These are phyloP conservation scores for Peucedramus taeniatus DNA, from an alignment of 2,113 vertebrate species.

Conservation along the genomic window DNA sequence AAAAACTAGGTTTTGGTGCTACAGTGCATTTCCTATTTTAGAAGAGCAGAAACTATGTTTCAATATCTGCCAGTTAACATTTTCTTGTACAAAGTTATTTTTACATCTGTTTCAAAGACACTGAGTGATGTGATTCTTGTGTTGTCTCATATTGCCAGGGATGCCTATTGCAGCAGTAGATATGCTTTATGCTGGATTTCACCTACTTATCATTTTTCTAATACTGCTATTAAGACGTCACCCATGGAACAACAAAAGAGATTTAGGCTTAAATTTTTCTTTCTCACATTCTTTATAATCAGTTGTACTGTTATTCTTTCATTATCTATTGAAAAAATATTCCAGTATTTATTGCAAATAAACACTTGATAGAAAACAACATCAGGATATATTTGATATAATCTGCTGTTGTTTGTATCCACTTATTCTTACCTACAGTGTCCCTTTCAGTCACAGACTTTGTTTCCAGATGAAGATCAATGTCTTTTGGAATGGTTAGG, in stretches of 20 bases:
- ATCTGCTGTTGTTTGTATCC: neutral
- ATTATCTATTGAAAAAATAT: neutral
- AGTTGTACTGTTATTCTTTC: neutral
- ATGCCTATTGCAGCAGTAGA: neutral
- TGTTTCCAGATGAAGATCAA: constrained; percentile 91
- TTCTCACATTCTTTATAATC: neutral
- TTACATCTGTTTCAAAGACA: neutral
- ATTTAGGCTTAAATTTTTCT: neutral
- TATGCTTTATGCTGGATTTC: neutral
- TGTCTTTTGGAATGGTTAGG: constrained; percentile 91
- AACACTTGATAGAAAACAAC: neutral
- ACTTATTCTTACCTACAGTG: constrained; percentile 80
- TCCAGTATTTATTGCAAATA: neutral
- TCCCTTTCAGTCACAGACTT: constrained; percentile 90
- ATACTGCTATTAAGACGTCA: neutral
- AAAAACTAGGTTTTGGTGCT: neutral
- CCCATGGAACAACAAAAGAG: neutral
- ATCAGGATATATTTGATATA: neutral
- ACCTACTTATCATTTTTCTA: neutral
- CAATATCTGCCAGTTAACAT: neutral
- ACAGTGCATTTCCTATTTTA: neutral
- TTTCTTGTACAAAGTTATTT: neutral
- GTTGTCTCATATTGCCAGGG: neutral
- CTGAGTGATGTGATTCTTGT: neutral
- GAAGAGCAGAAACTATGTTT: neutral